Conservation (phyloP, 2,797 vertebrate genomes). For the Chrosomus eos region DNA sequence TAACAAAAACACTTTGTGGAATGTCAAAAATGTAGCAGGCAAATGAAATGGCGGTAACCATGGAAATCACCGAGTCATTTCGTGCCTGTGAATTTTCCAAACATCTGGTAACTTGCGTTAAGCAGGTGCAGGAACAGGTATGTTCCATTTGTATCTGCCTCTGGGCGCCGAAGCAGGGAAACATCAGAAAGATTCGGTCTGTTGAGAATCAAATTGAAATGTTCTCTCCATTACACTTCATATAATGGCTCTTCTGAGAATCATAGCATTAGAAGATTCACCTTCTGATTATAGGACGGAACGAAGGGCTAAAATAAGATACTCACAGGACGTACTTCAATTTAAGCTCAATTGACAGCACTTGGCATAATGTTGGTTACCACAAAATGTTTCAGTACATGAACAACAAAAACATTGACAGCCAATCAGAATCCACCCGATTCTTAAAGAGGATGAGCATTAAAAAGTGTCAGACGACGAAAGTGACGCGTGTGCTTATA, state of each 20-base stretch:
- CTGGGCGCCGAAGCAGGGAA: not conserved
- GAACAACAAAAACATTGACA: not conserved
- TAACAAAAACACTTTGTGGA: conserved; percentile 62
- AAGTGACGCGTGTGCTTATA: not conserved
- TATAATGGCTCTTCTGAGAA: not conserved
- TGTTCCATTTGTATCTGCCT: conserved; percentile 30
- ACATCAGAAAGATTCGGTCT: conserved; percentile 22
- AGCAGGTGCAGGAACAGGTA: conserved; percentile 52
- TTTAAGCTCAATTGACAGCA: not conserved
- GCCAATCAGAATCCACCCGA: not conserved
- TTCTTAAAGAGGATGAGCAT: not conserved
- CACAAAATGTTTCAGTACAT: not conserved
- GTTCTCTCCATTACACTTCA: conserved; percentile 6
- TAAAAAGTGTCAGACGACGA: not conserved
- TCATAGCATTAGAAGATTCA: not conserved
- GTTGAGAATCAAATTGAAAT: conserved; percentile 23
- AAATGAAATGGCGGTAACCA: conserved; percentile 54
- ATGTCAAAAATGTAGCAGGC: conserved; percentile 60
- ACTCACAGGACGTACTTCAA: not conserved
- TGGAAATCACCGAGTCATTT: conserved; percentile 35
- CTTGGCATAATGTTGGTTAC: not conserved
- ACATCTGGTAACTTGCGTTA: conserved; percentile 46
- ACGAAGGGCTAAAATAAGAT: not conserved
- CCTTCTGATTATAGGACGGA: not conserved
- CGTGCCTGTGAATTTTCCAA: conserved; percentile 31